Base-by-base conservation (phyloP, 2,888 invertebrate species). In the Heliconius ethilla region DNA sequence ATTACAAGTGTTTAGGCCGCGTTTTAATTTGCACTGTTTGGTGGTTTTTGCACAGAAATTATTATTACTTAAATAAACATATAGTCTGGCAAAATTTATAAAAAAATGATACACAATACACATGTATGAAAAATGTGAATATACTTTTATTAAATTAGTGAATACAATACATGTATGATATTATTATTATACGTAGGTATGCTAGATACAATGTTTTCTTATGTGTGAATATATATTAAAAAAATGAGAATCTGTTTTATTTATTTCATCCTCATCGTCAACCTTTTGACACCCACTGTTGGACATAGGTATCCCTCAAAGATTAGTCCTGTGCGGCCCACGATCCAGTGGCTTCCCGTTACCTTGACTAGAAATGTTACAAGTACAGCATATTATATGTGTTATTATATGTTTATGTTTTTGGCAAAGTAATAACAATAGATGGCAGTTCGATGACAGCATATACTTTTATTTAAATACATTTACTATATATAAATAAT, bases 41-140 rank as follows among this genome's bases (percentile, higher is more conserved):
- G 15, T 3, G 55, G 45, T 67, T 86, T 45, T 70, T 45, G 15
- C 27, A 45, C 11, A 51, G 22, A 51, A 2, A 51, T 51, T 18
- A 51, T 22, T 22, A 18, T 51, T 22, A 22, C 7, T 51, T 18
- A 51, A 18, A 51, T 22, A 18, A 18, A 18, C 7, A 18, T 51
- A 22, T 51, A 51, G 2, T 7, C 5, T 51, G 18, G 6, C 7
- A 51, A 29, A 51, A 51, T 51, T 5, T 6, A 51, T 18, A 7
- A 51, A 51, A 7, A 22, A 51, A 51, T 51, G 18, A 51, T 22
- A 7, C 7, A 22, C 22, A 51, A 51, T 22, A 51, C 22, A 51
- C 18, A 18, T 51, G 51, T 51, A 51, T 22, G 1, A 22, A n/a
- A n/a, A n/a, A n/a, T n/a, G n/a, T n/a, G n/a, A n/a, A n/a, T n/a